These are phyloP conservation scores for Myiotriccus ornatus DNA, from an alignment of 2,797 vertebrate genomes.

Conservation along the genomic window DNA sequence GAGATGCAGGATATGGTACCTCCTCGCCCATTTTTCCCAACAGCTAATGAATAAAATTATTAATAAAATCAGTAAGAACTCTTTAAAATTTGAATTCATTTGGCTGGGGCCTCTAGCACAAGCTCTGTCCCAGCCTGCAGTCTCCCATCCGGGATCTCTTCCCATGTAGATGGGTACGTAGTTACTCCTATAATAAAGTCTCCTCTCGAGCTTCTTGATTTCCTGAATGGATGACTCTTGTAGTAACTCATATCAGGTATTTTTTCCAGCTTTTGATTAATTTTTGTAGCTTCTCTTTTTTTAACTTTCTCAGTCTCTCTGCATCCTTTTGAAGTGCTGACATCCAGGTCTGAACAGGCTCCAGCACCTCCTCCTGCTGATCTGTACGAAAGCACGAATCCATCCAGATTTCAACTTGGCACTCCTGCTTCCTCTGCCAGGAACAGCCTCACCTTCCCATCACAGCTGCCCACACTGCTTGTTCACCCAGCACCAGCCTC, in stretches of 20 bases:
- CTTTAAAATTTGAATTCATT: background rate
- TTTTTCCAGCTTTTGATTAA: background rate
- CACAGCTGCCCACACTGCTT: background rate
- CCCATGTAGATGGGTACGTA: rapidly evolving
- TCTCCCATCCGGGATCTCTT: background rate
- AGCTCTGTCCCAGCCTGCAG: background rate
- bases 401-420: rapidly evolving
- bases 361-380: background rate
- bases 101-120: background rate
- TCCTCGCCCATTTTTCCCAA: background rate
- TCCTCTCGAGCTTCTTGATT: no score
- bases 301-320: background rate
- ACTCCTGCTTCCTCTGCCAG: background rate
- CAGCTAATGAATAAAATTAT: background rate
- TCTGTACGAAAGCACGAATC: background rate
- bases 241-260: background rate
- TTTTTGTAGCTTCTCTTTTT: background rate
- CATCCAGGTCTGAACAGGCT: background rate
- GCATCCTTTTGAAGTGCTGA: background rate
- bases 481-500: background rate
- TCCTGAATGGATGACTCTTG: background rate
- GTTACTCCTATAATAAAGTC: background rate
- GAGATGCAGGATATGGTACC: background rate
- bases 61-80: background rate
- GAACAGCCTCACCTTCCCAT: background rate